Evolutionary conservation across 2,113 vertebrate genomes (phyloP).

Genomic region (Triplophysa tibetana): DNA sequence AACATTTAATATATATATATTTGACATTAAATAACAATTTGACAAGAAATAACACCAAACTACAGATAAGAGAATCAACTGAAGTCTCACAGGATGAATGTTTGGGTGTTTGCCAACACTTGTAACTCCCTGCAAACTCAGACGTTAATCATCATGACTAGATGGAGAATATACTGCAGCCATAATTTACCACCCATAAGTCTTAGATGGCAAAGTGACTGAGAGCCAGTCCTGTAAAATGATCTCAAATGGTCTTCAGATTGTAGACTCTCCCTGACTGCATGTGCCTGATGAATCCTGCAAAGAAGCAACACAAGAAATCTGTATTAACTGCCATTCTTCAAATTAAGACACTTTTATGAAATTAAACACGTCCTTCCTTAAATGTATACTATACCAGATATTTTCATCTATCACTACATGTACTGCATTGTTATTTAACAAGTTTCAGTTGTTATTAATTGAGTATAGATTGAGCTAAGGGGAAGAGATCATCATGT

Average conservation of each 20-base stretch:
- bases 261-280: slow-evolving; percentile 27
- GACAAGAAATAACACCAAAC: neutral
- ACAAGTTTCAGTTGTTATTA: neutral
- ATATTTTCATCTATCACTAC: neutral
- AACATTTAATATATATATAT: neutral
- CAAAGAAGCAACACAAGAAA: slow-evolving; percentile 1
- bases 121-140: neutral
- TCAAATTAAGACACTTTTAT: no score
- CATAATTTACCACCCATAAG: slow-evolving; percentile 17
- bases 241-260: slow-evolving; percentile 15
- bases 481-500: neutral
- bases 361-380: no score
- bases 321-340: neutral
- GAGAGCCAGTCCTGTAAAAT: neutral
- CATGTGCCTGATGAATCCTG: neutral
- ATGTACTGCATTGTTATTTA: neutral
- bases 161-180: neutral
- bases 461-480: neutral
- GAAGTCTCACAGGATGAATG: neutral
- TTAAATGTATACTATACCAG: neutral
- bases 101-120: no score
- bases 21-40: neutral
- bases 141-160: neutral
- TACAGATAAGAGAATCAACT: neutral
- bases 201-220: neutral